Conservation (phyloP, 2,113 vertebrate genomes). For the Tapirus terrestris region DNA sequence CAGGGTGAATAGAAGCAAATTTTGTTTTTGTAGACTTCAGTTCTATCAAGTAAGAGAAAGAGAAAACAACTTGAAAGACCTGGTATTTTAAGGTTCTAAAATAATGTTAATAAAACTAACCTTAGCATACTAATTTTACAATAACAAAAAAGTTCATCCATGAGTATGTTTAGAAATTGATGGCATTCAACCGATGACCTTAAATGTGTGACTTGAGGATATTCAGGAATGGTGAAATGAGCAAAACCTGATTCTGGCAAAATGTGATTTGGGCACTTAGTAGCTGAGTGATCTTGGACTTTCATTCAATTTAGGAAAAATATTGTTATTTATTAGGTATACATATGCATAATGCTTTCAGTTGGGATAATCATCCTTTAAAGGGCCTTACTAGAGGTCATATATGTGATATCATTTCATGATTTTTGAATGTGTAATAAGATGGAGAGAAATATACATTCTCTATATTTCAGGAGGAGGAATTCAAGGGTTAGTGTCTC, state of each 20-base stretch:
- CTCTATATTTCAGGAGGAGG: background rate
- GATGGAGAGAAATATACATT: background rate
- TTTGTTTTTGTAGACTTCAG: constrained; percentile 15
- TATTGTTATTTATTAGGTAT: background rate
- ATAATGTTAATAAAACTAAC: constrained; percentile 3
- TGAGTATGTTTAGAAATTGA: background rate
- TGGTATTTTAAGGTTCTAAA: constrained; percentile 14
- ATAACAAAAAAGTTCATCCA: background rate
- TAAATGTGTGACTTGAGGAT: background rate
- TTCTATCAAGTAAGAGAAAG: constrained; percentile 42
- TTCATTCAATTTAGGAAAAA: background rate
- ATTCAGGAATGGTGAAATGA: background rate
- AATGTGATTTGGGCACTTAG: background rate
- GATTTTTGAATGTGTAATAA: background rate
- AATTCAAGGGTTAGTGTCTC: background rate
- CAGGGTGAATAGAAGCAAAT: constrained; percentile 48
- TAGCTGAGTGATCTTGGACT: background rate
- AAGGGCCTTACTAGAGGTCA: background rate
- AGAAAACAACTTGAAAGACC: constrained; percentile 25
- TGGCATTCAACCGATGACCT: background rate
- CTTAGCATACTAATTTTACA: background rate
- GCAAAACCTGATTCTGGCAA: background rate
- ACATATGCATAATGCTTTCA: background rate
- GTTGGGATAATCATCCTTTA: background rate
- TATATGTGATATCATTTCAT: background rate